Evolutionary conservation across 2,113 vertebrate genomes (phyloP).

Genomic region (Danionella cerebrum): DNA sequence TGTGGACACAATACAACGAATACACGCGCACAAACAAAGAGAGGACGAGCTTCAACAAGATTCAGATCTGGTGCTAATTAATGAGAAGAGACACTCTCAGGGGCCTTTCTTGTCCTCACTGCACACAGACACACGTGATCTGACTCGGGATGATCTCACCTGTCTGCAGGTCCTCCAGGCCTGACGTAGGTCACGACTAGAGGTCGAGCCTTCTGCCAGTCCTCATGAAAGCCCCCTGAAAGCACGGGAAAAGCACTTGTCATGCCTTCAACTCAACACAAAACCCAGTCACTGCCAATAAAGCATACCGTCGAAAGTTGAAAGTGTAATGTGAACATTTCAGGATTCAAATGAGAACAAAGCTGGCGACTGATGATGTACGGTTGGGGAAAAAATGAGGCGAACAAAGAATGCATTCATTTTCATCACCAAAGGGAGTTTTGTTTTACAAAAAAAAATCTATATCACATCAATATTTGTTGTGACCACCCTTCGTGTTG

Average conservation of each 20-base stretch:
- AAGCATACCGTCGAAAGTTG: too few species aligned
- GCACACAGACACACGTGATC: constrained; percentile 20
- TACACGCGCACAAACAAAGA: not conserved
- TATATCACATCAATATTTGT: too few species aligned
- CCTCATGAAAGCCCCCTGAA: constrained; percentile 91
- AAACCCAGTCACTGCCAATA: too few species aligned
- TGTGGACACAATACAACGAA: too few species aligned
- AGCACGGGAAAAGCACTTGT: constrained; percentile 17
- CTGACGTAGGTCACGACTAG: constrained; percentile 85
- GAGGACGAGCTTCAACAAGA: not conserved
- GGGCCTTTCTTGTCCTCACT: not conserved
- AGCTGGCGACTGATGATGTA: too few species aligned
- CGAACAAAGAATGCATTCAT: too few species aligned
- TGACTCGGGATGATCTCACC: constrained; percentile 59
- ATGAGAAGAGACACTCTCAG: not conserved
- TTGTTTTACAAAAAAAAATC: too few species aligned
- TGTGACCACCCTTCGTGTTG: too few species aligned
- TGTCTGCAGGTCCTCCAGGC: constrained; percentile 90
- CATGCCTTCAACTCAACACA: not conserved
- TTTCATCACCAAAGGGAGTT: too few species aligned
- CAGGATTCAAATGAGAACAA: too few species aligned
- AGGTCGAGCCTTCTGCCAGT: constrained; percentile 86
- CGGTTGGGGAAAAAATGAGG: too few species aligned
- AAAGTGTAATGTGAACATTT: too few species aligned
- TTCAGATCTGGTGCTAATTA: not conserved